A percentile compares a stretch with the other conserved stretches of the same genome.
These are phyloP conservation scores for Sylvilagus bachmani DNA, from an alignment of 2,113 vertebrate genomes.

Conservation along the genomic window DNA sequence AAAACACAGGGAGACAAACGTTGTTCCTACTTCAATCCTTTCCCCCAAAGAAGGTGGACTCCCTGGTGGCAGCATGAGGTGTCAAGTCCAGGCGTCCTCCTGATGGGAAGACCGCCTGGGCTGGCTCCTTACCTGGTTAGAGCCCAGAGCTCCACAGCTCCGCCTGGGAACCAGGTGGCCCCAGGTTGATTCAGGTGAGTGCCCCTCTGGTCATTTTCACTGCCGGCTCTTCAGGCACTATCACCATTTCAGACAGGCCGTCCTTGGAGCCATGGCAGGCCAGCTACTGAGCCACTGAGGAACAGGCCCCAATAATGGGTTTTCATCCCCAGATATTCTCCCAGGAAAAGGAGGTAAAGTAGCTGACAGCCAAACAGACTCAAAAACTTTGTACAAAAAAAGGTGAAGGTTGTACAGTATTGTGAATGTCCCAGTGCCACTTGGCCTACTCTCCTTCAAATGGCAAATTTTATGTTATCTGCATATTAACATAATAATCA, in stretches of 20 bases:
- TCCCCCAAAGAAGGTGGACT: background rate
- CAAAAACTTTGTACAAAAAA: background rate
- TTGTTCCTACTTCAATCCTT: background rate
- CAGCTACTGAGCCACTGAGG: background rate
- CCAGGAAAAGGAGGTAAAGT: background rate
- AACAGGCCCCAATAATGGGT: background rate
- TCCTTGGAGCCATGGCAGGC: background rate
- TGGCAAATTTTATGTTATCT: background rate
- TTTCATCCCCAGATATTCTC: background rate
- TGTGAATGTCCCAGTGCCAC: background rate
- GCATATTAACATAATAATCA: background rate
- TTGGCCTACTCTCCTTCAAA: background rate
- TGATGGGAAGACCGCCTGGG: background rate
- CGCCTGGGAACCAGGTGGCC: background rate
- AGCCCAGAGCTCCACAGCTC: background rate
- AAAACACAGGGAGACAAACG: background rate
- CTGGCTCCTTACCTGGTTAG: background rate
- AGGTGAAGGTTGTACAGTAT: background rate
- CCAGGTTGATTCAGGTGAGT: background rate
- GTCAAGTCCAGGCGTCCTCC: background rate
- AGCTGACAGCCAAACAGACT: background rate
- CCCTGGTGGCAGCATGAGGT: background rate
- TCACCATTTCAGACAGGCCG: background rate
- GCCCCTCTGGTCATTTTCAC: background rate
- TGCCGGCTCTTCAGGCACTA: background rate